phyloP scores from a whole-genome alignment of 2,113 vertebrate species.

The Tonatia bakeri region DNA sequence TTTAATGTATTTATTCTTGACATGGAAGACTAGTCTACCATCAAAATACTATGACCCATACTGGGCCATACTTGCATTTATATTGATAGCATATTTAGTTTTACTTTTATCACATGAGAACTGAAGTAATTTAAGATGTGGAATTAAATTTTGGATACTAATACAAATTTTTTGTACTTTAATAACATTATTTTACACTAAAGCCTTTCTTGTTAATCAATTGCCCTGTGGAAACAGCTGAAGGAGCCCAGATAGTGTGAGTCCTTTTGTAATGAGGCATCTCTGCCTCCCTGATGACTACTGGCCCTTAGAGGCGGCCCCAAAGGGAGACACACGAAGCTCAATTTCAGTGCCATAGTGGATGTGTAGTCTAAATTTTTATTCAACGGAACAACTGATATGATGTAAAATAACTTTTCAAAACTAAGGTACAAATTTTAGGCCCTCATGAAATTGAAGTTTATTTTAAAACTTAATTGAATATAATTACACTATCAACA shows the following conservation, averaged over 20 bases:
- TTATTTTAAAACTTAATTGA: conserved; percentile 21
- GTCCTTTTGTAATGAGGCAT: neutral
- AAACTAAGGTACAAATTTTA: neutral
- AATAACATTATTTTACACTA: conserved; percentile 5
- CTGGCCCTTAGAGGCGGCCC: neutral
- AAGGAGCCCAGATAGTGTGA: neutral
- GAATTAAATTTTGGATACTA: neutral
- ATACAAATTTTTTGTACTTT: neutral
- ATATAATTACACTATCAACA: neutral
- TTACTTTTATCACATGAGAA: conserved; percentile 8
- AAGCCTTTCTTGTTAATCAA: neutral
- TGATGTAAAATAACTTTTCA: neutral
- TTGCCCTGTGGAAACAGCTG: neutral
- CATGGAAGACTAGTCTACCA: neutral
- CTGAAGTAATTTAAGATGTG: conserved; percentile 23
- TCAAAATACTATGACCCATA: neutral
- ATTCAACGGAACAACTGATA: neutral
- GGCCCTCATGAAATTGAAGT: neutral
- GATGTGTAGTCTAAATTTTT: neutral
- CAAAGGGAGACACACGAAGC: neutral
- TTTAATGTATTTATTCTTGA: neutral
- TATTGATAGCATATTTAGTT: conserved; percentile 28
- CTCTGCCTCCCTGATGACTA: neutral
- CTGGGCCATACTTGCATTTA: neutral
- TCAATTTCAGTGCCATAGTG: neutral